Evolutionary conservation across 2,797 vertebrate species (phyloP), one percentile per base, ranked within the genome.

Genomic region (Pipistrellus pipistrellus): DNA sequence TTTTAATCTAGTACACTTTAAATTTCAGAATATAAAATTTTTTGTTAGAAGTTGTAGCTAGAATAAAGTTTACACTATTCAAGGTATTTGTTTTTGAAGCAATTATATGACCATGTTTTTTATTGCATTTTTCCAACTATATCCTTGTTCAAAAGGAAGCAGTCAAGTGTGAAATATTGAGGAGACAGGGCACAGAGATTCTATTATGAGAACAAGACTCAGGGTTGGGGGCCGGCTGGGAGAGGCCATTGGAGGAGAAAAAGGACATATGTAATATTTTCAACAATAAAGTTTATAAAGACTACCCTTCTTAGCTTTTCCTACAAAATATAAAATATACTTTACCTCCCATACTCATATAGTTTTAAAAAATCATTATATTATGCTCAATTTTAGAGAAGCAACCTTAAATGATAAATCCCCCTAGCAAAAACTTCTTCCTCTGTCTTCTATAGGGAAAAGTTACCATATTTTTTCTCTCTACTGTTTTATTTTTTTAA

Each of bases 341-440:
- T 88, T 91, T 95, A 88, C 91, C 57, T 91, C 59, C n/a, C 82
- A 41, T 44, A 80, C 32, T 72, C 48, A 78, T 55, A 89, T 69
- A 48, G 41, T 25, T 51, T 95, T 32, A 66, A 82, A 84, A 76
- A 89, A 83, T 53, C 32, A 71, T 66, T 82, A 21, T 51, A 77
- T 30, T 64, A 9, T 53, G n/a, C 27, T 93, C n/a, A 62, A 1
- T 90, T 90, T 90, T 92, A 95, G 71, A 69, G n/a, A 84, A 78
- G 46, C 18, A 84, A 4, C 57, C 69, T 12, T 32, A 83, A 73
- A 10, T 86, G 71, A 68, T 89, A 73, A 85, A 72, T 83, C 75
- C 27, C 90, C 25, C 25, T 25, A 84, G 51, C 20, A 92, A 14
- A 96, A 93, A 51, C 57, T 76, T 75, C 84, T 73, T 53, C 69